Evolutionary conservation across 2,797 vertebrate genomes (phyloP).

Genomic region (Iguana delicatissima): DNA sequence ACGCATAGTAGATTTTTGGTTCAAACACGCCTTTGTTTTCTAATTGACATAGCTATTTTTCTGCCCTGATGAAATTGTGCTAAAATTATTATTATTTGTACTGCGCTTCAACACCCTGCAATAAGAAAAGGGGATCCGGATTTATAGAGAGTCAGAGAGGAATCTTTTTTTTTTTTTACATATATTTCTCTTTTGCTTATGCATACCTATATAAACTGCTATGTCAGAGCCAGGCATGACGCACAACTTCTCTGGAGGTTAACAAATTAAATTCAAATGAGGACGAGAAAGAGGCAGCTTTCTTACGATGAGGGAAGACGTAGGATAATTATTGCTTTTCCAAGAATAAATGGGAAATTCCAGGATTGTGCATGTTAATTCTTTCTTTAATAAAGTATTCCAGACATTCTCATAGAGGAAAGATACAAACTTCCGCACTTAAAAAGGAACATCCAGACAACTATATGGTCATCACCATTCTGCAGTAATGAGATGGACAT

Average conservation of each 20-base stretch:
- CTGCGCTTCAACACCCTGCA: not conserved
- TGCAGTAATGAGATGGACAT: constrained; percentile 48
- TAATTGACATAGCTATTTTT: not conserved
- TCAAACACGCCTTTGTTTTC: not conserved
- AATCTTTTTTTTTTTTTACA: not conserved
- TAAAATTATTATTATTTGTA: not conserved
- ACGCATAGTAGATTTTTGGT: not conserved
- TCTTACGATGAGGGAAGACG: not conserved
- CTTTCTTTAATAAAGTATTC: constrained; percentile 71
- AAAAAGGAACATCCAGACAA: constrained; percentile 58
- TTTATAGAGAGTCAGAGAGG: not conserved
- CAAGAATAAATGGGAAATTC: constrained; percentile 43
- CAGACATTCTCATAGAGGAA: constrained; percentile 60
- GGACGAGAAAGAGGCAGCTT: not conserved
- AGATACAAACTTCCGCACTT: constrained; percentile 47
- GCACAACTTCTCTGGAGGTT: not conserved
- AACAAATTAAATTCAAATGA: not conserved
- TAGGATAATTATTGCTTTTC: not conserved
- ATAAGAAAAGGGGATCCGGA: not conserved
- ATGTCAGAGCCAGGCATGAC: not conserved
- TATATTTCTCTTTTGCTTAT: not conserved
- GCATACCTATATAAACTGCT: not conserved
- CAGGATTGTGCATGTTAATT: constrained; percentile 36
- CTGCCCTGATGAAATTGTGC: not conserved
- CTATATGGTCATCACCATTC: constrained; percentile 54